Evolutionary conservation across 2,888 invertebrate species (phyloP), one percentile per base, ranked within the genome.

Genomic region (Dendrolimus houi): DNA sequence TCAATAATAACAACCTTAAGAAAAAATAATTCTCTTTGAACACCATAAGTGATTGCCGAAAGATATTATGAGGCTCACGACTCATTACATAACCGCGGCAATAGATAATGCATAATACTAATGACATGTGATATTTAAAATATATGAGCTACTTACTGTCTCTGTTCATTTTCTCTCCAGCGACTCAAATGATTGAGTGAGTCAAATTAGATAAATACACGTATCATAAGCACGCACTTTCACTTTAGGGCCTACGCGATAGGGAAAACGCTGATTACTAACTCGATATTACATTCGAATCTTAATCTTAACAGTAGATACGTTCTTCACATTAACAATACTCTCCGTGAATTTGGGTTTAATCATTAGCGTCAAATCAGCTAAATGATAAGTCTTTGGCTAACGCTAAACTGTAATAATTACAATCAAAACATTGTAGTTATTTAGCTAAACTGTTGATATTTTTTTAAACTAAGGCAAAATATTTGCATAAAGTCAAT

Each of bases 101-200:
- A 86, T 81, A 83, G 84, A 83, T 85, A 86, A 87, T 80, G 79
- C 81, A 82, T 85, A 84, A 83, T 78, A 77, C 79, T 84, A 86
- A 87, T 86, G 85, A 87, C 82, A 79, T 78, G 81, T 82, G 80
- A 85, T 87, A 83, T 84, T 85, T 82, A 79, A 82, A 84, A 84
- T 81, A 77, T 84, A 83, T 81, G 79, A 81, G 78, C 73, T 76
- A 79, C 75, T 72, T 70, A 74, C 74, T 79, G 79, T 75, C 74
- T 71, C 72, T 69, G 67, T 68, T 72, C 75, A 67, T 69, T 71
- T 74, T 75, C 75, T 78, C 75, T 71, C 70, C 70, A 70, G 67
- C 69, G 69, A 62, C 65, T 66, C 61, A 62, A 62, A 71, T 85
- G 85, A 87, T 87, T 77, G 85, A 87, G 83, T 77, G 87, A 77